Conservation (phyloP, 2,888 invertebrate species). For the Platycheirus albimanus region DNA sequence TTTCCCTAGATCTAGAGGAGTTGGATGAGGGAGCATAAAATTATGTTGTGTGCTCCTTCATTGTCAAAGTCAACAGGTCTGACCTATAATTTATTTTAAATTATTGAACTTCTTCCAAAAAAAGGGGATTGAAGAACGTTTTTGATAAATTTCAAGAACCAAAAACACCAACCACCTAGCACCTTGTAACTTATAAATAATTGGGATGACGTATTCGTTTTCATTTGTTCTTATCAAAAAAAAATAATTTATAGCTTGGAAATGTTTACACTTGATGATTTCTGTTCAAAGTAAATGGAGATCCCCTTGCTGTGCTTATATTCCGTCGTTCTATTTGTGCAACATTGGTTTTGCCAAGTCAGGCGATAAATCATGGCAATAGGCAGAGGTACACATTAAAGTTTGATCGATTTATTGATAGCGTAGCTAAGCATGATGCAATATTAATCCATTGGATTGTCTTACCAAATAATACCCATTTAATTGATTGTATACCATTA, state of each 20-base stretch:
- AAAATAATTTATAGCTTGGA: background rate
- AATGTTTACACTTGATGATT: background rate
- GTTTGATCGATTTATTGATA: conserved; percentile 29
- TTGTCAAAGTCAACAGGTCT: conserved; percentile 40
- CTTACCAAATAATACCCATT: conserved; percentile 7
- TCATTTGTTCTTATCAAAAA: background rate
- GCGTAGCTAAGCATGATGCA: conserved; percentile 11
- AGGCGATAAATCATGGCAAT: conserved; percentile 28
- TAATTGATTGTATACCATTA: background rate
- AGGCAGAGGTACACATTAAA: no score
- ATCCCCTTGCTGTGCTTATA: background rate
- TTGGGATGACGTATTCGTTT: conserved; percentile 64
- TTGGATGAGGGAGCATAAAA: background rate
- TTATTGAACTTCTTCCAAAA: conserved; percentile 3
- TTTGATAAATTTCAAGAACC: conserved; percentile 6
- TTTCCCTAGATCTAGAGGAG: no score
- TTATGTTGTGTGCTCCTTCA: conserved; percentile 26
- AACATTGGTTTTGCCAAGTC: conserved; percentile 3
- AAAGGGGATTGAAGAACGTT: background rate
- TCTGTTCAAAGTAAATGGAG: background rate
- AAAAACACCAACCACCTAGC: conserved; percentile 14
- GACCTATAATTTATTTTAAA: conserved; percentile 28
- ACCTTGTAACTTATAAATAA: conserved; percentile 58
- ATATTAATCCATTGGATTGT: conserved; percentile 15
- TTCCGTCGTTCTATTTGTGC: background rate